Evolutionary conservation across 2,888 invertebrate genomes (phyloP).

Genomic region (Orthosia incerta): DNA sequence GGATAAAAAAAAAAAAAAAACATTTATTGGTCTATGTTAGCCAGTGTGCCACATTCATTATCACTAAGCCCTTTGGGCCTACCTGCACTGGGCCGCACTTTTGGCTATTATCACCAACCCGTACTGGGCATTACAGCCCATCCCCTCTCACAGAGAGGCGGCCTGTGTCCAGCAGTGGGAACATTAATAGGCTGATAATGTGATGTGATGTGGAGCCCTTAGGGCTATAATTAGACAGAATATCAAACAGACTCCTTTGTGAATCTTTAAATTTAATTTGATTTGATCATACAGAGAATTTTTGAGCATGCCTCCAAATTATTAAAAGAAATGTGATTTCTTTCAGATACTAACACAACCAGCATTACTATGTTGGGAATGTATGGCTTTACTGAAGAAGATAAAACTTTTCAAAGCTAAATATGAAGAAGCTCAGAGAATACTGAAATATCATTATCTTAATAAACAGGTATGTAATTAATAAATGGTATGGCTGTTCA

Average conservation of each 20-base stretch:
- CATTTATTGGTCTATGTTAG: no score
- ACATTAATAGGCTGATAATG: no score
- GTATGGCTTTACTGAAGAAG: conserved; percentile 54
- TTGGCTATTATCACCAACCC: no score
- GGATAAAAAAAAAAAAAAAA: no score
- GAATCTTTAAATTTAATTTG: neutral
- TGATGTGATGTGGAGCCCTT: no score
- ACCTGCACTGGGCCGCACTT: no score
- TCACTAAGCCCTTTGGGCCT: neutral
- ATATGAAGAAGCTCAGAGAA: conserved; percentile 53
- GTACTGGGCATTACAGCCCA: no score
- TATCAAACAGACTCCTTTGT: neutral
- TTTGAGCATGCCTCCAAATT: neutral
- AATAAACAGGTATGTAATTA: conserved; percentile 38
- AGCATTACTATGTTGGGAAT: conserved; percentile 59
- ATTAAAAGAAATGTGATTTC: neutral
- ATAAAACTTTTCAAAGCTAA: conserved; percentile 50
- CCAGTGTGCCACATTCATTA: no score
- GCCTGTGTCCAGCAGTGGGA: no score
- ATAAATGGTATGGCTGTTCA: no score
- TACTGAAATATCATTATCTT: conserved; percentile 4
- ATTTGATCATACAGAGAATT: neutral
- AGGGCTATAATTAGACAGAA: neutral
- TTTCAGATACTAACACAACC: conserved; percentile 24
- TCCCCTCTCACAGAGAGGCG: no score